A percentile compares a stretch with the other conserved stretches of the same genome.
These are phyloP conservation scores for Oryzias celebensis DNA, from an alignment of 2,113 vertebrate species.

Conservation along the genomic window DNA sequence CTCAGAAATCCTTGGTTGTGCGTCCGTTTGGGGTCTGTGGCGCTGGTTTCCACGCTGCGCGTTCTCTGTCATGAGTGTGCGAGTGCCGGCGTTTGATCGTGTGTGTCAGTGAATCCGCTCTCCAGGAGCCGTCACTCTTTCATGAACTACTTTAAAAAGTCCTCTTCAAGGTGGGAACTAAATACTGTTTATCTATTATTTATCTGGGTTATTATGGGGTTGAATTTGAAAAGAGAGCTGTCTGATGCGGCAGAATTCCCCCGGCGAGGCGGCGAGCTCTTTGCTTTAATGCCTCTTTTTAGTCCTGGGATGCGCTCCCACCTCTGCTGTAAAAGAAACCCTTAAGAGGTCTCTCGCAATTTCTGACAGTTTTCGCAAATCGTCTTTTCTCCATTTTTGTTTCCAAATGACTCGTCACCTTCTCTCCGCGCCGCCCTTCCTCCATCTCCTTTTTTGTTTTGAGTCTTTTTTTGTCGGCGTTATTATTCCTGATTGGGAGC, in stretches of 20 bases:
- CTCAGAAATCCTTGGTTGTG: too few relatives aligned
- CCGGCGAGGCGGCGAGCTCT: constrained; percentile 54
- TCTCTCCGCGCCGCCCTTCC: constrained; percentile 13
- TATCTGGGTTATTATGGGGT: constrained; percentile 74
- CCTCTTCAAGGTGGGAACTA: constrained; percentile 78
- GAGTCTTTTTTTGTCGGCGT: constrained; percentile 43
- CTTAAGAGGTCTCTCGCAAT: constrained; percentile 65
- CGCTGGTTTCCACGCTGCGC: not conserved
- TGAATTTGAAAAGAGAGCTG: constrained; percentile 71
- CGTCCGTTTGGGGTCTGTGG: too few relatives aligned
- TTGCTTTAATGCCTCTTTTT: constrained; percentile 74
- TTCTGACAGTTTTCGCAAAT: constrained; percentile 66
- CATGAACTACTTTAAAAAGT: constrained; percentile 73
- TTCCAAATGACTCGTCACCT: constrained; percentile 49
- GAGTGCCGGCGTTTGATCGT: not conserved
- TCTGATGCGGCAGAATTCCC: constrained; percentile 72
- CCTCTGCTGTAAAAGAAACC: constrained; percentile 49
- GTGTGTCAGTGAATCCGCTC: constrained; percentile 37
- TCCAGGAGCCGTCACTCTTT: constrained; percentile 68
- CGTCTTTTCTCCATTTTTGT: constrained; percentile 33
- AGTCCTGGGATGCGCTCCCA: constrained; percentile 62
- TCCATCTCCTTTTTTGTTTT: constrained; percentile 40
- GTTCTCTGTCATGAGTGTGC: constrained; percentile 61
- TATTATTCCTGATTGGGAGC: constrained; percentile 63
- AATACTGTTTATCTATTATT: constrained; percentile 80